A percentile compares a stretch with the other conserved stretches of the same genome.
Conservation (phyloP, 1,140 invertebrate species). For the Anastrepha obliqua region DNA sequence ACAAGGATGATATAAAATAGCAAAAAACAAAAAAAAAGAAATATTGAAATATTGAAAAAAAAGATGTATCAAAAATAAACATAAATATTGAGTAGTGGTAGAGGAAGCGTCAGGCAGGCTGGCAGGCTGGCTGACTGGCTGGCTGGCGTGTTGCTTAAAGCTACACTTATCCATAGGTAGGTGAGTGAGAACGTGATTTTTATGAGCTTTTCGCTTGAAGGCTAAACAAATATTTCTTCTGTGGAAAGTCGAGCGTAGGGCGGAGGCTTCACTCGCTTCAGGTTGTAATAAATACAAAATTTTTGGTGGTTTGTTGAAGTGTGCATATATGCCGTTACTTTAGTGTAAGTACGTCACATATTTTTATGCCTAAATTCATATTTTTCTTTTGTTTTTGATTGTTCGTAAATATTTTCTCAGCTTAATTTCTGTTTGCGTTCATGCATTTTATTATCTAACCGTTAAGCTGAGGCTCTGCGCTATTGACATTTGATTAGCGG, state of each 20-base stretch:
- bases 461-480: background rate
- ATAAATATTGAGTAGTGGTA: background rate
- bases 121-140: background rate
- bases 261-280: background rate
- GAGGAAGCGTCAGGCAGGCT: background rate
- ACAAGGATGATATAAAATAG: background rate
- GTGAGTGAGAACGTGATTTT: background rate
- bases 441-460: background rate
- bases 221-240: constrained; percentile 27
- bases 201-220: background rate
- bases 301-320: too few species aligned
- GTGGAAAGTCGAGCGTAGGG: background rate
- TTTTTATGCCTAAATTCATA: too few species aligned
- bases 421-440: too few species aligned
- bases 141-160: background rate
- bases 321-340: too few species aligned
- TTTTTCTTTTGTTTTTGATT: background rate
- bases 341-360: too few species aligned
- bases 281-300: background rate
- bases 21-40: background rate
- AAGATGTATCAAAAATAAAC: background rate
- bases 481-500: constrained; percentile 28
- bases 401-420: background rate
- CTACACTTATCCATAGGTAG: background rate
- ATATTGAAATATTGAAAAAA: background rate